Evolutionary conservation across 2,113 vertebrate genomes (phyloP), one percentile per base, ranked within the genome.

Genomic region (Anseranas semipalmata): DNA sequence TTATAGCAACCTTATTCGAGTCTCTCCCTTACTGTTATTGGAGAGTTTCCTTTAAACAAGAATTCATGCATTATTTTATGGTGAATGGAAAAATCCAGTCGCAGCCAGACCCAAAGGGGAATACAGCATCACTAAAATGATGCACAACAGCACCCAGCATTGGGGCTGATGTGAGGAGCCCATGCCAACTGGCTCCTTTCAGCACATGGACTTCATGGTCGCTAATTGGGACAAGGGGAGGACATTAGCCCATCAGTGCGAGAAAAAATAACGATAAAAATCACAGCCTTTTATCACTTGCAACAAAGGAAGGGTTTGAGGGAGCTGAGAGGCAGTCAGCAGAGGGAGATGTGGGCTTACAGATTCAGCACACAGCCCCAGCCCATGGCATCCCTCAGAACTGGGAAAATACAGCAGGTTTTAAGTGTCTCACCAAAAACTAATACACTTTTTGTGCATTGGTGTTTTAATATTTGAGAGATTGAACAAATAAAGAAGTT

Each of bases 331-430:
- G 62, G 85, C 85, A 48, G 95, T 90, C 96, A 68, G 95, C 83
- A 96, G 95, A 88, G 95, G 96, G 96, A 97, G 75, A 84, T 71
- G 74, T 4, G 10, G 85, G 82, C 82, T 88, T 85, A 50, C 50
- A 18, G 63, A 88, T 83, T 27, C 24, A 1, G 24, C 3, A 22
- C 1, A 0, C 27, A 80, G 35, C 37, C 67, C 60, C 82, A 55
- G 60, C 53, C 68, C 3, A 0, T 8, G n/a, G 32, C 18, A 0
- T 22, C 37, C 41, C 32, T 43, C 30, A 0, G 1, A 67, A 35
- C 48, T n/a, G 37, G 7, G 17, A 43, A 55, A 45, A 39, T 52
- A 37, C 62, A 93, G 27, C 2, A 7, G n/a, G 21, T 45, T 79
- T 66, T 30, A 53, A 56, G 19, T 3, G 2, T 17, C 8, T 21